A percentile compares a stretch with the other conserved stretches of the same genome.
phyloP scores from a whole-genome alignment of 2,797 vertebrate genomes.

The Pampus argenteus region DNA sequence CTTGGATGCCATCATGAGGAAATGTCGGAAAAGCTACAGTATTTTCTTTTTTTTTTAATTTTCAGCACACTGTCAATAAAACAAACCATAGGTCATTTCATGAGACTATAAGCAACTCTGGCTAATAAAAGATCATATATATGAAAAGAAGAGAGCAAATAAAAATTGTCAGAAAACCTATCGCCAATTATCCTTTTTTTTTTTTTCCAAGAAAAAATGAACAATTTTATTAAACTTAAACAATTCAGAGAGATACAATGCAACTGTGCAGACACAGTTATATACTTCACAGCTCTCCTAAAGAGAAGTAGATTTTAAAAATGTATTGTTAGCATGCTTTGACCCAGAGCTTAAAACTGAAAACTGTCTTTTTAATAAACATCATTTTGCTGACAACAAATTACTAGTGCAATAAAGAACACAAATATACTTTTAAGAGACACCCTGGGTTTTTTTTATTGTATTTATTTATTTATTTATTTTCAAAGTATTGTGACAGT shows the following conservation, averaged over 20 bases:
- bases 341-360: background rate
- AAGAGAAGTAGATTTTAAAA: background rate
- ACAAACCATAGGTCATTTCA: slow-evolving; percentile 16
- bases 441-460: no score
- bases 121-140: background rate
- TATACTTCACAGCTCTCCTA: background rate
- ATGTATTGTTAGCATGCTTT: background rate
- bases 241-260: background rate
- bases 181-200: background rate
- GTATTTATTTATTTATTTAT: no score
- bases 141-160: background rate
- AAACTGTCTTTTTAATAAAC: background rate
- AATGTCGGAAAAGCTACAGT: slow-evolving; percentile 46
- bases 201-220: background rate
- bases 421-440: background rate
- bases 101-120: slow-evolving; percentile 11
- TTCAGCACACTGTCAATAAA: slow-evolving; percentile 52
- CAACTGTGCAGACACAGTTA: background rate
- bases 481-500: background rate
- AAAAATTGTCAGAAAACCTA: background rate
- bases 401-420: background rate
- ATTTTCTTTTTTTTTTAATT: no score
- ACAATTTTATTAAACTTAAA: background rate
- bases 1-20: slow-evolving; percentile 50
- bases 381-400: background rate